A percentile compares a stretch with the other conserved stretches of the same genome.
phyloP scores from a whole-genome alignment of 2,888 invertebrate species.

The Timema cristinae region DNA sequence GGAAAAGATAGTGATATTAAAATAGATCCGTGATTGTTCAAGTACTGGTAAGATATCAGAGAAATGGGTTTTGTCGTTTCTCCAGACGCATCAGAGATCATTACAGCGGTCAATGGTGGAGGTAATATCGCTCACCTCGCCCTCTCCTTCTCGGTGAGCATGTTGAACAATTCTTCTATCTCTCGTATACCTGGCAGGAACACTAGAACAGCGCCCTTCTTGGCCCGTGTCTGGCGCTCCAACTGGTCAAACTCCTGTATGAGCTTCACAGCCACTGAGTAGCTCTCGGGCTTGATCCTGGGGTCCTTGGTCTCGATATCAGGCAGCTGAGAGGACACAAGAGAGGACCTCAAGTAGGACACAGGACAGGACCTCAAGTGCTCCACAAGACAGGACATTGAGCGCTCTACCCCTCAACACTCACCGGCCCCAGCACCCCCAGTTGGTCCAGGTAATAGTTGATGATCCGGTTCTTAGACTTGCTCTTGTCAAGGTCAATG shows the following conservation, averaged over 20 bases:
- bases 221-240: constrained; percentile 44
- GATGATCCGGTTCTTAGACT: constrained; percentile 50
- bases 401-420: constrained; percentile 20
- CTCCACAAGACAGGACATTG: not conserved
- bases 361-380: no score
- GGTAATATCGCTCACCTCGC: not conserved
- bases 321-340: constrained; percentile 44
- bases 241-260: constrained; percentile 62
- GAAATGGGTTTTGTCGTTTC: no score
- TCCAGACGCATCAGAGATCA: no score
- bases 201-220: constrained; percentile 66
- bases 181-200: constrained; percentile 87
- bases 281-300: constrained; percentile 55
- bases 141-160: constrained; percentile 36
- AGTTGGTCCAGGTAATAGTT: constrained; percentile 60
- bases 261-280: constrained; percentile 58
- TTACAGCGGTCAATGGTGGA: no score
- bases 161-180: constrained; percentile 66
- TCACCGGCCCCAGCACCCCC: constrained; percentile 42
- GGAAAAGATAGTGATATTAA: no score
- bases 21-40: no score
- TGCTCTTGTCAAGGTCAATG: constrained; percentile 44
- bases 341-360: not conserved
- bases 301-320: constrained; percentile 52
- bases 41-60: no score